Base-by-base conservation (phyloP, 2,888 invertebrate genomes). In the Melikaiella ostensackeni region DNA sequence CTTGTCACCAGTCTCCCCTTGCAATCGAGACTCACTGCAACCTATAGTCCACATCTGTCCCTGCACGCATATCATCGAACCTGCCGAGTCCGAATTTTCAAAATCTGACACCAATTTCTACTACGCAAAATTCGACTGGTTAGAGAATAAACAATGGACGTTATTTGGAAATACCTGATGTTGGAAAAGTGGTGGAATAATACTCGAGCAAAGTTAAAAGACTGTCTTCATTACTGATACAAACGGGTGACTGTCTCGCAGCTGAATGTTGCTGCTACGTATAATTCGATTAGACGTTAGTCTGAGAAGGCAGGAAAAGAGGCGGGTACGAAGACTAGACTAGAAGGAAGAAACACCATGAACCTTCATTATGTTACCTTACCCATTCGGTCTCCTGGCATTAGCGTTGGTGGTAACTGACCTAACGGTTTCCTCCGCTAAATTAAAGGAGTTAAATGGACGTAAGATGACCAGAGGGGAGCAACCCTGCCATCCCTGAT, bases 311-410 rank as follows among this genome's bases (percentile, higher is more conserved):
- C 79, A 83, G 83, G 82, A 85, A 86, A 84, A 85, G 84, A 84
- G 82, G 83, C 82, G 82, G 83, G 82, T 81, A 81, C 77, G 76
- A 75, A 78, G 79, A 81, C 75, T 74, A 81, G 81, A 74, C 75
- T 78, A 80, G 84, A 84, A 85, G 85, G 85, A 85, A 84, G 85
- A 81, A 86, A 82, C 83, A 85, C 86, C 89, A 87, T 89, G 89
- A 89, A 90, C 88, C 88, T 90, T 90, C 88, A 89, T 91, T 90
- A 90, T 87, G 88, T 90, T 90, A 88, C 86, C 87, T 88, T 84
- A 84, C 83, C 84, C 84, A 85, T 86, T 86, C 85, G 86, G 84
- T 87, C 87, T 85, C 79, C 84, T 82, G 80, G 82, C 86, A 89
- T 90, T 90, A 90, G 88, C 86, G 87, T 88, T 87, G 84, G 86